Evolutionary conservation across 64 coral and sea anemone species (phyloP), one percentile per base, ranked within the genome.

Genomic region (Montipora foliosa): DNA sequence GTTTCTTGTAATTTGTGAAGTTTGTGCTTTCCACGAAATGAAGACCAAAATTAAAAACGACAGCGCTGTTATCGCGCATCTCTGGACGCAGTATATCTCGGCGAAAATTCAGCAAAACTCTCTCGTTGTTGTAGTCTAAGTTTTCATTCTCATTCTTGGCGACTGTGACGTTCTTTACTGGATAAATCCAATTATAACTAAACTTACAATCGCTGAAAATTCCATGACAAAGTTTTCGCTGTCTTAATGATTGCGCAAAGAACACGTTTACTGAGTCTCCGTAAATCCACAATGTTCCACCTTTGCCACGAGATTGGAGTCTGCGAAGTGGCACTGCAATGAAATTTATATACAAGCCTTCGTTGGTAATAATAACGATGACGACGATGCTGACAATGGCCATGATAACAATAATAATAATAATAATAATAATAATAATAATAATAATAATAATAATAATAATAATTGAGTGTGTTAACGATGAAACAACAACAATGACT

Each of bases 1-100:
- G 57, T 2, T 89, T 88, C 83, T 84, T 89, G 74, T 98, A 98
- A 55, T 80, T 98, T 70, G 96, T 84, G 53, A 98, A 98, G 77
- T 98, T 98, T 46, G 81, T 83, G 81, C 96, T 98, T 86, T 98
- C 96, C 79, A 98, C 96, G 59, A 84, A 95, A 78, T 98, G 96
- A 47, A 98, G 96, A 5, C 96, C 96, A 83, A 91, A 98, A 46
- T 98, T 98, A 49, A 98, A 62, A 6, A 98, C 48, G 29, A 98
- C 79, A 16, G 82, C 92, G 8, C 93, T 91, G 22, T 89, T 84
- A 17, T 67, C 69, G 49, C 92, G 77, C 89, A 98, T 89, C 19
- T 89, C 70, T 6, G 91, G 64, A 24, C 67, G 66, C 7, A 79
- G 53, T 6, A 98, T 12, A 77, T 92, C 89, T 46, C 59, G 57